Evolutionary conservation across 1,140 invertebrate species (phyloP), one percentile per base, ranked within the genome.

Genomic region (Tetragonula clypearis): DNA sequence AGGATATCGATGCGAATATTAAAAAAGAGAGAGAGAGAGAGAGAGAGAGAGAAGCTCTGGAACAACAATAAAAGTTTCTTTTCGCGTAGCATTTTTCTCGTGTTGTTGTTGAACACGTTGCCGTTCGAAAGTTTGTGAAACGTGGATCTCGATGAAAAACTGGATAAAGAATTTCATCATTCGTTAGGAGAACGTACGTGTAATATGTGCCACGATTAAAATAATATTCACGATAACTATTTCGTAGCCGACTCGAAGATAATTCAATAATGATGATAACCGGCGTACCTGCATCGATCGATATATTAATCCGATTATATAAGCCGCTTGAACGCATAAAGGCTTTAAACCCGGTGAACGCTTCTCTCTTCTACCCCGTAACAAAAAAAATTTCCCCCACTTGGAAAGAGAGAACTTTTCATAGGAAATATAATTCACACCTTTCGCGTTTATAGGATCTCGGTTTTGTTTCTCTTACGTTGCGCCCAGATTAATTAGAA

Each of bases 251-350:
- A 8, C 35, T 85, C 58, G 12, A 82, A 14, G 76, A 41, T 85
- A 87, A 89, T 85, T 77, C 53, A 87, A 87, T 89, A 89, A 89
- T 26, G 19, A 68, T 55, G 56, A 84, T 73, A 71, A 82, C 73
- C 53, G 30, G 30, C 1, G 49, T 26, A 75, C 69, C 60, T 73
- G 15, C 53, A 21, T 53, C 88, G 85, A 87, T 90, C 87, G 78
- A 90, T 82, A 55, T 72, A 87, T 89, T 89, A 90, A 87, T 85
- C 53, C 66, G 66, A 87, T 90, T 89, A 89, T 80, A 41, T 71
- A 77, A 87, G 69, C 62, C 26, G 79, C 66, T 84, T 86, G 74
- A 75, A 49, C 30, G 69, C 71, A 21, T 68, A 80, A 55, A 80
- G 21, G 56, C 30, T 74, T 53, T 49, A 78, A 72, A 74, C 69